A percentile compares a stretch with the other conserved stretches of the same genome.
Evolutionary conservation across 2,888 invertebrate genomes (phyloP).

Genomic region (Stenolophus ochropezus): DNA sequence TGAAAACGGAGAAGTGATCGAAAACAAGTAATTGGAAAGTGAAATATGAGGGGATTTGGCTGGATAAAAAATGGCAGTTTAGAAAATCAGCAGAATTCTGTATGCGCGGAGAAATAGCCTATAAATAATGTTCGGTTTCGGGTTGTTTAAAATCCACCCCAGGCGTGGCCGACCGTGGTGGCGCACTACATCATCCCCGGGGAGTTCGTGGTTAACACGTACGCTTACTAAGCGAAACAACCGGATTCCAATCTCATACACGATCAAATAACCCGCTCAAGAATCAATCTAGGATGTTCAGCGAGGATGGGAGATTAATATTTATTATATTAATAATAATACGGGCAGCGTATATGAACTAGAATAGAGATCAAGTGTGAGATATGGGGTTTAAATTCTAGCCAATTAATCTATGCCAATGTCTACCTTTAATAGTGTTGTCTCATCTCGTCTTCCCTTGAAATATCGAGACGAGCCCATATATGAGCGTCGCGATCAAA

Average conservation of each 20-base stretch:
- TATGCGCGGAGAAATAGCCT: neutral
- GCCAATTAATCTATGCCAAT: too few relatives aligned
- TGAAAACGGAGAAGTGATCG: neutral
- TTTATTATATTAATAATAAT: too few relatives aligned
- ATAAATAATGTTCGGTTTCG: constrained; percentile 30
- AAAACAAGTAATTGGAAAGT: neutral
- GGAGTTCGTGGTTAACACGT: neutral
- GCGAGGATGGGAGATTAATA: too few relatives aligned
- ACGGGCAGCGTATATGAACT: too few relatives aligned
- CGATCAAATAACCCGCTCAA: neutral
- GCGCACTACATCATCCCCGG: neutral
- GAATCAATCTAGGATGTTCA: too few relatives aligned
- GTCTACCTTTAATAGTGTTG: too few relatives aligned
- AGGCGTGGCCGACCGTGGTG: neutral
- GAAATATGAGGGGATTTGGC: neutral
- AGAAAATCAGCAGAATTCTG: constrained; percentile 15
- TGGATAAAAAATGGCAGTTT: constrained; percentile 5
- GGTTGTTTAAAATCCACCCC: constrained; percentile 28
- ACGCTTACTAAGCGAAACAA: neutral
- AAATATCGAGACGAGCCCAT: too few relatives aligned
- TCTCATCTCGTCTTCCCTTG: too few relatives aligned
- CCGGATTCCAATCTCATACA: neutral
- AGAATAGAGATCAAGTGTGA: too few relatives aligned
- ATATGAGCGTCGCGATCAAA: too few relatives aligned
- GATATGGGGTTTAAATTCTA: too few relatives aligned